Percentiles rank a stretch among this genome's conserved stretches.
phyloP scores from a whole-genome alignment of 2,888 invertebrate species.

The Microctonus hyperodae region DNA sequence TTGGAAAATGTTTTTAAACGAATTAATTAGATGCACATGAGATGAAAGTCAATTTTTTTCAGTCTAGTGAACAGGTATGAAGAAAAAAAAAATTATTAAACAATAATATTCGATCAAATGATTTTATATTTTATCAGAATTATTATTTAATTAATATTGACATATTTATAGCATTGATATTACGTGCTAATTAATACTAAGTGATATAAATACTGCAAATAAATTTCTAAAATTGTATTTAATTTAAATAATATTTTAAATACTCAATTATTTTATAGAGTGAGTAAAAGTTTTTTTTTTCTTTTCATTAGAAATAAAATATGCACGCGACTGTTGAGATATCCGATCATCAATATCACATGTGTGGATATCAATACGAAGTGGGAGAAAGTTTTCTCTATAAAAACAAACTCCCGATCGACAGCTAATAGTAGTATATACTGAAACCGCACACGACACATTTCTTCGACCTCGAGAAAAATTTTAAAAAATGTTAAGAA shows the following conservation, averaged over 20 bases:
- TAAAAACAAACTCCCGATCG: constrained; percentile 54
- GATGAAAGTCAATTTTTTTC: constrained; percentile 7
- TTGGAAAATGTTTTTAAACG: neutral
- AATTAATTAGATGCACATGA: neutral
- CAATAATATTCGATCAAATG: too few species aligned
- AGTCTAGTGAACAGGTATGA: too few species aligned
- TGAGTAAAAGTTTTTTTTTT: neutral
- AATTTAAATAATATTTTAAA: neutral
- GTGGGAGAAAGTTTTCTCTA: constrained; percentile 56
- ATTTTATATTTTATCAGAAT: too few species aligned
- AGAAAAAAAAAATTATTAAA: too few species aligned
- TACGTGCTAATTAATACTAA: too few species aligned
- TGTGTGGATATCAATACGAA: constrained; percentile 22
- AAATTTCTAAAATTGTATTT: too few species aligned
- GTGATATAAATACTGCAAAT: too few species aligned
- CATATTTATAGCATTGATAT: neutral
- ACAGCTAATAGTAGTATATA: constrained; percentile 48
- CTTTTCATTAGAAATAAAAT: constrained; percentile 18
- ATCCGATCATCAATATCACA: constrained; percentile 26
- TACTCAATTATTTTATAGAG: neutral
- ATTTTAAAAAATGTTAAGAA: constrained; percentile 45
- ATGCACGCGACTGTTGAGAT: constrained; percentile 41
- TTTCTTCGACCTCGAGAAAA: constrained; percentile 1
- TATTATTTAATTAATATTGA: too few species aligned
- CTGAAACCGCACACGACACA: constrained; percentile 18